Conservation (phyloP, 1,140 invertebrate species). For the Rhizoglyphus robini region DNA sequence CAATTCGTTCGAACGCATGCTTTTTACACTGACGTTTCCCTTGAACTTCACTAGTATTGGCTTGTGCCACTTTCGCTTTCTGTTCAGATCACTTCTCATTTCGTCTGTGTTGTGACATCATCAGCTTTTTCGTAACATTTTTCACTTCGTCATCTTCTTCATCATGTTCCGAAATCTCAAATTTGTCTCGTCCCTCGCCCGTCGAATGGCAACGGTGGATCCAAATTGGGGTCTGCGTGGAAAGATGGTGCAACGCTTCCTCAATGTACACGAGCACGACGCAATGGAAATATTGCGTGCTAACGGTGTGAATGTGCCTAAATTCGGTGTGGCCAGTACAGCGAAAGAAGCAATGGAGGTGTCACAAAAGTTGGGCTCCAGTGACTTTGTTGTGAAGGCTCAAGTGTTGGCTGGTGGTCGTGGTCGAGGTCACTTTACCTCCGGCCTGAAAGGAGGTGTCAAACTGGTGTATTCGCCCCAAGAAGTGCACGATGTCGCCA, state of each 20-base stretch:
- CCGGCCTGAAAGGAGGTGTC: slow-evolving; percentile 78
- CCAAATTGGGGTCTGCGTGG: background rate
- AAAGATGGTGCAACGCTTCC: background rate
- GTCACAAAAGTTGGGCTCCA: slow-evolving; percentile 45
- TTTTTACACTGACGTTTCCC: too few species aligned
- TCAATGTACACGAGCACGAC: slow-evolving; percentile 90
- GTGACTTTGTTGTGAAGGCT: slow-evolving; percentile 69
- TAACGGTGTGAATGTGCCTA: slow-evolving; percentile 73
- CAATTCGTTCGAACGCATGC: too few species aligned
- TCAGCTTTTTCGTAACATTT: too few species aligned
- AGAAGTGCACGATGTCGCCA: slow-evolving; percentile 63
- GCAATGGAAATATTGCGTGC: slow-evolving; percentile 75
- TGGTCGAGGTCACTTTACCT: slow-evolving; percentile 84
- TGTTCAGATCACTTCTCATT: too few species aligned
- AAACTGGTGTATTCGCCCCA: slow-evolving; percentile 77
- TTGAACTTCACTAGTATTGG: too few species aligned
- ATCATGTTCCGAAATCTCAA: slow-evolving; percentile 12
- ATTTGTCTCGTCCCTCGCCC: background rate
- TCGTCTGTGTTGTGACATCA: too few species aligned
- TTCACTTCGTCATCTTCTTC: too few species aligned
- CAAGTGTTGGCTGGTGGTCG: slow-evolving; percentile 93
- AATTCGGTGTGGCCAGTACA: slow-evolving; percentile 77
- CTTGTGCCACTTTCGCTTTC: too few species aligned
- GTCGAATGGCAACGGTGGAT: background rate
- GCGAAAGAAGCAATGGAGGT: slow-evolving; percentile 66